These are phyloP conservation scores for Protaetia brevitarsis DNA, from an alignment of 1,140 invertebrate genomes.

Conservation along the genomic window DNA sequence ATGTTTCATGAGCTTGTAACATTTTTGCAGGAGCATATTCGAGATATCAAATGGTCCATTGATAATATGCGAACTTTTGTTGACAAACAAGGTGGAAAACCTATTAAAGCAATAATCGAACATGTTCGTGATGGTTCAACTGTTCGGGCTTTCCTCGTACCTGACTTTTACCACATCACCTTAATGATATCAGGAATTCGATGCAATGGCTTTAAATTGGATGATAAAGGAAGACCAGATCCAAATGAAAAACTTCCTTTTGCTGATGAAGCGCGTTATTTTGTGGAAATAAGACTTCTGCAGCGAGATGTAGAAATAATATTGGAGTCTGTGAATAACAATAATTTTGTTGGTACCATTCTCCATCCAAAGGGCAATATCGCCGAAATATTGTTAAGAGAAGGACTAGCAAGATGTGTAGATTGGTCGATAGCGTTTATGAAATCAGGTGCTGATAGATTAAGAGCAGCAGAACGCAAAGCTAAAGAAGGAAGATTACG, in stretches of 20 bases:
- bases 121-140: slow-evolving; percentile 96
- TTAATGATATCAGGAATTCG: slow-evolving; percentile 93
- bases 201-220: slow-evolving; percentile 73
- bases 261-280: slow-evolving; percentile 83
- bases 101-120: slow-evolving; percentile 85
- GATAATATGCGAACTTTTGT: slow-evolving; percentile 82
- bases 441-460: slow-evolving; percentile 73
- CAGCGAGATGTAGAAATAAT: slow-evolving; percentile 92
- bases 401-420: slow-evolving; percentile 89
- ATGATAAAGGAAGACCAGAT: slow-evolving; percentile 64
- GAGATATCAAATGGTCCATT: slow-evolving; percentile 83
- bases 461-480: slow-evolving; percentile 76
- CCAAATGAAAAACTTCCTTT: slow-evolving; percentile 56
- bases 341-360: slow-evolving; percentile 92
- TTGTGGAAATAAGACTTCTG: slow-evolving; percentile 85
- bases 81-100: slow-evolving; percentile 75
- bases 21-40: slow-evolving; percentile 62
- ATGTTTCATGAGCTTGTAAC: not conserved
- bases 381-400: slow-evolving; percentile 81
- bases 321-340: slow-evolving; percentile 87
- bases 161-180: slow-evolving; percentile 85
- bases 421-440: slow-evolving; percentile 95
- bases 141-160: slow-evolving; percentile 82
- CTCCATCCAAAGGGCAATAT: slow-evolving; percentile 93
- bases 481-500: slow-evolving; percentile 80